Evolutionary conservation across 2,113 vertebrate species (phyloP).

Genomic region (Bolborhynchus lineola): DNA sequence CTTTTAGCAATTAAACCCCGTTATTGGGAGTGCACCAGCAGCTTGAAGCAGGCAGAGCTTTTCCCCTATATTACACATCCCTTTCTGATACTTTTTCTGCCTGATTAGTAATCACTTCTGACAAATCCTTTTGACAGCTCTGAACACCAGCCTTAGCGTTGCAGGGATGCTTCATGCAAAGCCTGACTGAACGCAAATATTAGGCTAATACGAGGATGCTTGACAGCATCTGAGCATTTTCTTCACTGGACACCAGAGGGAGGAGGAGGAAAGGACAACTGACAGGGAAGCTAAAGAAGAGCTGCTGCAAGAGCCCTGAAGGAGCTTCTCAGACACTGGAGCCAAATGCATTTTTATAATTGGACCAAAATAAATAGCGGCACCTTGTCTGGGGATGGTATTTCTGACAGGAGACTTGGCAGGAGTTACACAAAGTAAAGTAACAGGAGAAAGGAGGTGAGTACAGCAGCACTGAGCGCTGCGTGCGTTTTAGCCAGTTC

Average conservation of each 20-base stretch:
- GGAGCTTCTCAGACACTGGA: not conserved
- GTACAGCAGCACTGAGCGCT: not conserved
- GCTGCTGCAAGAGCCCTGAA: not conserved
- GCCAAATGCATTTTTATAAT: not conserved
- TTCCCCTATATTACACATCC: not conserved
- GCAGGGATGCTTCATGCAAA: not conserved
- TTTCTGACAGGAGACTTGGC: not conserved
- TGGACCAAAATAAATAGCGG: not conserved
- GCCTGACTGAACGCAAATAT: not conserved
- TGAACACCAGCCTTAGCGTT: not conserved
- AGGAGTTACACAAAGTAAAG: not conserved
- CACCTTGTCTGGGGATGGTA: not conserved
- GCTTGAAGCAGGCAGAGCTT: conserved; percentile 17
- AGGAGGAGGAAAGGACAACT: conserved; percentile 43
- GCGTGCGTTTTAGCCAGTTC: not conserved
- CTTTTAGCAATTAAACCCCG: conserved; percentile 28
- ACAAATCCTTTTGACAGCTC: conserved; percentile 23
- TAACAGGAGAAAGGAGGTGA: not conserved
- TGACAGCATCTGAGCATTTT: conserved; percentile 36
- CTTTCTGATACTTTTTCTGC: conserved; percentile 43
- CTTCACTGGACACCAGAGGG: conserved; percentile 62
- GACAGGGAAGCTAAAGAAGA: not conserved
- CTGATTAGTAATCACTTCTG: conserved; percentile 57
- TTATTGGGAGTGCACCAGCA: not conserved
- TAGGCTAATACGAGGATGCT: not conserved